These are phyloP conservation scores for Luperina nickerlii DNA, from an alignment of 2,888 invertebrate genomes.

Conservation along the genomic window DNA sequence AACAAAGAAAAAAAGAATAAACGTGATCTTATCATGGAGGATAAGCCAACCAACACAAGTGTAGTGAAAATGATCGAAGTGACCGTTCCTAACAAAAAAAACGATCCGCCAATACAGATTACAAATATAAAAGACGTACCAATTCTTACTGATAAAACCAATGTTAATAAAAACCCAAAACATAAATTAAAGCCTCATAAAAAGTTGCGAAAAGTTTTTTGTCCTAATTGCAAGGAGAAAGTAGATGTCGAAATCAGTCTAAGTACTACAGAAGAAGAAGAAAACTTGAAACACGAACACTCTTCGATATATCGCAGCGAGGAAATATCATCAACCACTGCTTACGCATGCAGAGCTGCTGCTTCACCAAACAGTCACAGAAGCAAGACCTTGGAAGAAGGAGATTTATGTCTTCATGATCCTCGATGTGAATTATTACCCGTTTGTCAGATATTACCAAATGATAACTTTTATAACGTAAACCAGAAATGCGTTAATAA, in stretches of 20 bases:
- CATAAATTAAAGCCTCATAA: conserved; percentile 65
- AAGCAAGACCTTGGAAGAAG: conserved; percentile 65
- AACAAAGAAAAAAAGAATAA: conserved; percentile 67
- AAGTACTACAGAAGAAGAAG: conserved; percentile 79
- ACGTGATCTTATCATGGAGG: conserved; percentile 63
- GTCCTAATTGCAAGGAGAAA: conserved; percentile 83
- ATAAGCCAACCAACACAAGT: conserved; percentile 74
- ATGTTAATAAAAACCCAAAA: conserved; percentile 54
- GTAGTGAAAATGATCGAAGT: conserved; percentile 61
- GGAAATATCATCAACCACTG: conserved; percentile 68
- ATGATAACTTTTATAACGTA: conserved; percentile 69
- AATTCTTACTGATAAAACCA: conserved; percentile 47
- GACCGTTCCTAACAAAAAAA: conserved; percentile 59
- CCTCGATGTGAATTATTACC: conserved; percentile 83
- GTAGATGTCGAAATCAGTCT: conserved; percentile 72
- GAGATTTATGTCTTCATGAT: conserved; percentile 77
- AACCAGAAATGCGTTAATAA: conserved; percentile 71
- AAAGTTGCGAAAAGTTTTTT: conserved; percentile 75
- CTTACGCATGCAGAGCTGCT: conserved; percentile 64
- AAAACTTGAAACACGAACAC: conserved; percentile 67
- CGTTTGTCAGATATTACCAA: conserved; percentile 81
- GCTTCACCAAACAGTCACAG: conserved; percentile 61
- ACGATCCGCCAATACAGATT: conserved; percentile 53
- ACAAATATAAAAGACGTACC: conserved; percentile 56
- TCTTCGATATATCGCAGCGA: conserved; percentile 67